Conservation (phyloP, 2,113 vertebrate genomes). For the Cochlearius cochlearius region DNA sequence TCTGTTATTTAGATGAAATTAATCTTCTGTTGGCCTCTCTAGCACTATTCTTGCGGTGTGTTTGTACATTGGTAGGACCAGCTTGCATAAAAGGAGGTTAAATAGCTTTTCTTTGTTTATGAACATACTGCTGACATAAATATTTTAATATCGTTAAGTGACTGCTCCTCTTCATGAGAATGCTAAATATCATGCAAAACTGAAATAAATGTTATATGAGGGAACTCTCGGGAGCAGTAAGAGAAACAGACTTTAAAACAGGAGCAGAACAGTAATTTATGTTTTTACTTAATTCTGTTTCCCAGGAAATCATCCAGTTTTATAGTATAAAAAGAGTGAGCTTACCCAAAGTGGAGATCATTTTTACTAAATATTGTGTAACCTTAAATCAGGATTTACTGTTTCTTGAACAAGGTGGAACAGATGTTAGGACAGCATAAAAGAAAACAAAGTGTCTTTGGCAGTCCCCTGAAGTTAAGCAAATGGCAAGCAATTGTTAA, state of each 20-base stretch:
- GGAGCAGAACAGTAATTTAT: not conserved
- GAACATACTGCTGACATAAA: not conserved
- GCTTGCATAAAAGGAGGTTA: not conserved
- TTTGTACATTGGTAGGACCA: not conserved
- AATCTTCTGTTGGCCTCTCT: not conserved
- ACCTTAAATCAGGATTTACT: not conserved
- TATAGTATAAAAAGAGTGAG: not conserved
- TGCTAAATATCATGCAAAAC: not conserved
- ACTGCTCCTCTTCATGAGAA: not conserved
- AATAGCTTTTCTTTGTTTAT: slow-evolving; percentile 9
- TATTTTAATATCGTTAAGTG: slow-evolving; percentile 20
- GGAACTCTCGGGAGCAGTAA: not conserved
- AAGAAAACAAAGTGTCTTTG: not conserved
- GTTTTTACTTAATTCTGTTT: slow-evolving; percentile 2
- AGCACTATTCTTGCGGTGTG: not conserved
- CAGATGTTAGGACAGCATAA: not conserved
- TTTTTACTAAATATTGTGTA: not conserved
- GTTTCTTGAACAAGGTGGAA: not conserved
- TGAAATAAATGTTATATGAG: not conserved
- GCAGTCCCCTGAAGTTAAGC: not conserved
- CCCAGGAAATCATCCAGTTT: not conserved
- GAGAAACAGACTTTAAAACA: not conserved
- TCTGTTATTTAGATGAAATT: not conserved
- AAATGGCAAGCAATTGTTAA: not conserved
- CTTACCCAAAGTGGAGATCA: not conserved